Evolutionary conservation across 2,113 vertebrate genomes (phyloP).

Genomic region (Ammodramus savannarum): DNA sequence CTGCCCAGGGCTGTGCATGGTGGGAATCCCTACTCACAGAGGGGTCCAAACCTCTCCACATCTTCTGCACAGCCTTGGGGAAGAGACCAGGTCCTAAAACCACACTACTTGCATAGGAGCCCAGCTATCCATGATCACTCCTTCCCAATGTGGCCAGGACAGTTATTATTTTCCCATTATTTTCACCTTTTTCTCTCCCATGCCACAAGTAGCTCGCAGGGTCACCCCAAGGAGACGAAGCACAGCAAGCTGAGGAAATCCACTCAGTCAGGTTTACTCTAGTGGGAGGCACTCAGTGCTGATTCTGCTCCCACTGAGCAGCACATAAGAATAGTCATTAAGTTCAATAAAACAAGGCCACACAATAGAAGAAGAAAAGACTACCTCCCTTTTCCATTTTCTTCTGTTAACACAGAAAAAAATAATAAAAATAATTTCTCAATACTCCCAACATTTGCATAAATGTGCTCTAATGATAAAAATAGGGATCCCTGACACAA

Average conservation of each 20-base stretch:
- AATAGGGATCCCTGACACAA: not conserved
- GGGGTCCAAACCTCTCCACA: not conserved
- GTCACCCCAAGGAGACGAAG: not conserved
- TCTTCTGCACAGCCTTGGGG: not conserved
- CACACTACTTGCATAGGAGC: fast-evolving
- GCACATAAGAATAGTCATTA: not conserved
- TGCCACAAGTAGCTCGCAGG: not conserved
- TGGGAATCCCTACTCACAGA: not conserved
- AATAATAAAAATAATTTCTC: not conserved
- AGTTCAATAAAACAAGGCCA: slow-evolving; percentile 8
- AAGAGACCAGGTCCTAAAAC: not conserved
- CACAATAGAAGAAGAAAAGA: slow-evolving; percentile 10
- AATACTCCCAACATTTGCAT: not conserved
- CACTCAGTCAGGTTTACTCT: not conserved
- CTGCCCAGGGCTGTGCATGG: not conserved
- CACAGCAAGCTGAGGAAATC: not conserved
- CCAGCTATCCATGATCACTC: not conserved
- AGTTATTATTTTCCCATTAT: not conserved
- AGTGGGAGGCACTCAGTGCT: not conserved
- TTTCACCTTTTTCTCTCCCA: not conserved
- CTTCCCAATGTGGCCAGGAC: not conserved
- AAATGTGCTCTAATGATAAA: not conserved
- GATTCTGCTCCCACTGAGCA: not conserved
- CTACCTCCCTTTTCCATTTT: slow-evolving; percentile 16
- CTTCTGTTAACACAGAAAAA: not conserved